Conservation (phyloP, 2,113 vertebrate species). For the Alectura lathami region DNA sequence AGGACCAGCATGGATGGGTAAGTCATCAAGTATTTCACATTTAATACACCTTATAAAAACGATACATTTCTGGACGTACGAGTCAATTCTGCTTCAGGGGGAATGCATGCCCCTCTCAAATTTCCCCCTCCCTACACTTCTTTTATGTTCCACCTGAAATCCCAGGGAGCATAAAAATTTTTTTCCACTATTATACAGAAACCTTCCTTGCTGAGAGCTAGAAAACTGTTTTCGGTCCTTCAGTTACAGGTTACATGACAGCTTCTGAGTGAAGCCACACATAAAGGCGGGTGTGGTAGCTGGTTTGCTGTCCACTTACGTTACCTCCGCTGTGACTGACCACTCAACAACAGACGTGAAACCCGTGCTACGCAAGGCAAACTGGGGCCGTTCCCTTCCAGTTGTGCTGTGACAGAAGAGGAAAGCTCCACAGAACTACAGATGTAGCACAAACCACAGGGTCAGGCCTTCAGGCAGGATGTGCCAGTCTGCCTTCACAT, state of each 20-base stretch:
- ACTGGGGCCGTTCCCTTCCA: background rate
- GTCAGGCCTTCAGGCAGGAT: background rate
- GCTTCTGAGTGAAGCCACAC: background rate
- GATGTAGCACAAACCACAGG: background rate
- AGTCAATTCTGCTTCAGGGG: background rate
- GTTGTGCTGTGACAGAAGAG: background rate
- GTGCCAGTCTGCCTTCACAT: background rate
- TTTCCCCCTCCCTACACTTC: background rate
- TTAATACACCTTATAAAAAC: background rate
- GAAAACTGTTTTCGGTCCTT: background rate
- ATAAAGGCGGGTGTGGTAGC: background rate
- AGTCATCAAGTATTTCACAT: background rate
- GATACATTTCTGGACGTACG: background rate
- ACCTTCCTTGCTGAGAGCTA: background rate
- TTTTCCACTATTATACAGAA: background rate
- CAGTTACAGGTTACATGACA: background rate
- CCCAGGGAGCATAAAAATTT: fast-evolving
- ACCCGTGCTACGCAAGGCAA: background rate
- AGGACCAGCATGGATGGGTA: background rate
- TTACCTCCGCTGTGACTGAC: background rate
- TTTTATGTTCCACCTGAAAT: background rate
- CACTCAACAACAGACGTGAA: background rate
- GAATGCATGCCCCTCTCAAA: background rate
- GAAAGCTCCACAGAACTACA: background rate
- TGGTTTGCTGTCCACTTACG: background rate